phyloP scores from a whole-genome alignment of 1,140 invertebrate species.

The Phenacoccus solenopsis region DNA sequence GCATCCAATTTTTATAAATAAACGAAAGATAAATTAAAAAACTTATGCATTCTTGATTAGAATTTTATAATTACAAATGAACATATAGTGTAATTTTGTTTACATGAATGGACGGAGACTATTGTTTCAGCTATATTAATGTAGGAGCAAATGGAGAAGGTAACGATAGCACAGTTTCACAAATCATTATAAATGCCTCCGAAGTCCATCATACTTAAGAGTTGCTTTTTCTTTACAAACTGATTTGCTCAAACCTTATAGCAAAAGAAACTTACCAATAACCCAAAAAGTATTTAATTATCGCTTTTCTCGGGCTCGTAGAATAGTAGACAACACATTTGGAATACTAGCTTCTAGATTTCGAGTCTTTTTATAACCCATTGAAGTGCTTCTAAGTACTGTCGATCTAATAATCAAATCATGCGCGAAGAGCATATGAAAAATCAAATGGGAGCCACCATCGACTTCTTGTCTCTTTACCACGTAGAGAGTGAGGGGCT shows the following conservation, averaged over 20 bases:
- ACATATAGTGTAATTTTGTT: slow-evolving; percentile 32
- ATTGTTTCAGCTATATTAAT: slow-evolving; percentile 32
- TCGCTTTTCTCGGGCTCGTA: slow-evolving; percentile 25
- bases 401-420: no score
- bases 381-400: slow-evolving; percentile 20
- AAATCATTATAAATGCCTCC: slow-evolving; percentile 17
- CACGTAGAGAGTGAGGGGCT: no score
- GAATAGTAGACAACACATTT: slow-evolving; percentile 36
- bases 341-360: slow-evolving; percentile 35
- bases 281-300: slow-evolving; percentile 33
- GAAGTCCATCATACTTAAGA: slow-evolving; percentile 1
- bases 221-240: slow-evolving; percentile 32
- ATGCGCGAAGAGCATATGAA: no score
- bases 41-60: slow-evolving; percentile 28
- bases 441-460: no score
- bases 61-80: slow-evolving; percentile 32
- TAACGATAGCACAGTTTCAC: slow-evolving; percentile 29
- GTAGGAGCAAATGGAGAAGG: slow-evolving; percentile 29
- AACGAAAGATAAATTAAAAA: slow-evolving; percentile 31
- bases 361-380: slow-evolving; percentile 33
- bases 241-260: slow-evolving; percentile 34
- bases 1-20: slow-evolving; percentile 34
- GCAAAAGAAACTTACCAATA: slow-evolving; percentile 22
- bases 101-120: slow-evolving; percentile 31
- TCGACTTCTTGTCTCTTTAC: no score